These are phyloP conservation scores for Agraylea sexmaculata DNA, from an alignment of 1,140 invertebrate genomes.

Conservation along the genomic window DNA sequence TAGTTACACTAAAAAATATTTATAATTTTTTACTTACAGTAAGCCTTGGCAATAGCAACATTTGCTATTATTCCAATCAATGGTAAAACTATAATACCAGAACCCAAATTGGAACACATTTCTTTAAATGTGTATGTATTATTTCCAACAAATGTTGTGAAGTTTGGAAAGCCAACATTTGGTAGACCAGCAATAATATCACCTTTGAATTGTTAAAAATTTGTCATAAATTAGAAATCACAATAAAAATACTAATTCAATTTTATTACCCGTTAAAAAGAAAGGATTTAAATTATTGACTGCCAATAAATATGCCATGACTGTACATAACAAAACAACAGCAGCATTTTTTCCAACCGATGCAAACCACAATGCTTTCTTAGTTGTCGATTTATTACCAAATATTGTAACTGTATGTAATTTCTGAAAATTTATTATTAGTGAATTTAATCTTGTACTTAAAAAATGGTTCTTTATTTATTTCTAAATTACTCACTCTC, in stretches of 20 bases:
- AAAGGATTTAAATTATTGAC: constrained; percentile 44
- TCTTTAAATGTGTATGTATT: constrained; percentile 43
- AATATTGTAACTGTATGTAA: not conserved
- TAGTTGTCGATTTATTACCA: constrained; percentile 21
- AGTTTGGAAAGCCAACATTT: constrained; percentile 39
- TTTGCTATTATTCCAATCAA: constrained; percentile 62
- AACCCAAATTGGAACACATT: constrained; percentile 50
- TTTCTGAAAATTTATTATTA: constrained; percentile 2
- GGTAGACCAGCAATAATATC: constrained; percentile 52
- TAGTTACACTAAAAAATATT: not conserved
- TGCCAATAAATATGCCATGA: constrained; percentile 49
- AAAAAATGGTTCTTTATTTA: constrained; percentile 6
- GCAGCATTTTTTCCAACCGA: constrained; percentile 58
- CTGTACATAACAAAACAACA: constrained; percentile 57
- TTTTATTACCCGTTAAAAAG: constrained; percentile 48
- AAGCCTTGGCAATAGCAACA: constrained; percentile 69
- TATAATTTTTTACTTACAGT: constrained; percentile 39
- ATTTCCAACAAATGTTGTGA: constrained; percentile 41
- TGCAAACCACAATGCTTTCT: constrained; percentile 31
- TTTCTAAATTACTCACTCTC: constrained; percentile 39
- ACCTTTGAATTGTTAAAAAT: constrained; percentile 30
- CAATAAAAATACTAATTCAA: not conserved
- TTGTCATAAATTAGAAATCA: not conserved
- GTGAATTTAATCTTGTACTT: constrained; percentile 1
- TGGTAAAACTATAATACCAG: constrained; percentile 57